Evolutionary conservation across 2,797 vertebrate genomes (phyloP).

Genomic region (Chromis chromis): DNA sequence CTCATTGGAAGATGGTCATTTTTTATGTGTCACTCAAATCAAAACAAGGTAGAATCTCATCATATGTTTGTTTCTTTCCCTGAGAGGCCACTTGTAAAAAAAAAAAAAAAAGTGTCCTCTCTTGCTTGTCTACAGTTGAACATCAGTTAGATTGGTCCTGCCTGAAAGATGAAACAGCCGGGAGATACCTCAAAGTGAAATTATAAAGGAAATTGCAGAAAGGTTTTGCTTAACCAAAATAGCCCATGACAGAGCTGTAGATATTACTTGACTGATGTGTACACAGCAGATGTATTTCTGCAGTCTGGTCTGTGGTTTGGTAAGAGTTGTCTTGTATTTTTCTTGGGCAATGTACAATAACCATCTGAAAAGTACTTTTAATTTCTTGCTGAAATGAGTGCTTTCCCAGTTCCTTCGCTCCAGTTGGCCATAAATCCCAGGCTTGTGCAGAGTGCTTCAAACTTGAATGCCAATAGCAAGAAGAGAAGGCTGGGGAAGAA

Average conservation of each 20-base stretch:
- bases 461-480: constrained; percentile 51
- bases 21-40: constrained; percentile 58
- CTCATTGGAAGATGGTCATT: constrained; percentile 49
- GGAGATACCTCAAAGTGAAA: constrained; percentile 35
- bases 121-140: constrained; percentile 26
- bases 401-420: constrained; percentile 53
- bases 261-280: constrained; percentile 60
- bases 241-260: constrained; percentile 46
- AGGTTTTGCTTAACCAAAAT: constrained; percentile 51
- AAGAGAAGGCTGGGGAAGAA: constrained; percentile 55
- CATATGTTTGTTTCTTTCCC: constrained; percentile 42
- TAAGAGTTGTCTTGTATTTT: constrained; percentile 68
- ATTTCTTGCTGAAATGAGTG: constrained; percentile 69
- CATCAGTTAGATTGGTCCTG: constrained; percentile 19
- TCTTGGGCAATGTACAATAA: constrained; percentile 74
- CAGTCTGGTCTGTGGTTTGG: constrained; percentile 59
- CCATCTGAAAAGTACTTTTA: constrained; percentile 68
- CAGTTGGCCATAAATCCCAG: constrained; percentile 68
- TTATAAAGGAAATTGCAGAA: constrained; percentile 34
- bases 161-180: constrained; percentile 49
- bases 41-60: constrained; percentile 54
- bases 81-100: constrained; percentile 54
- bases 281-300: constrained; percentile 60
- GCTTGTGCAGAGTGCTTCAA: constrained; percentile 51
- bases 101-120: constrained; percentile 14